Conservation (phyloP, 2,113 vertebrate species). For the Leucoraja erinaceus region DNA sequence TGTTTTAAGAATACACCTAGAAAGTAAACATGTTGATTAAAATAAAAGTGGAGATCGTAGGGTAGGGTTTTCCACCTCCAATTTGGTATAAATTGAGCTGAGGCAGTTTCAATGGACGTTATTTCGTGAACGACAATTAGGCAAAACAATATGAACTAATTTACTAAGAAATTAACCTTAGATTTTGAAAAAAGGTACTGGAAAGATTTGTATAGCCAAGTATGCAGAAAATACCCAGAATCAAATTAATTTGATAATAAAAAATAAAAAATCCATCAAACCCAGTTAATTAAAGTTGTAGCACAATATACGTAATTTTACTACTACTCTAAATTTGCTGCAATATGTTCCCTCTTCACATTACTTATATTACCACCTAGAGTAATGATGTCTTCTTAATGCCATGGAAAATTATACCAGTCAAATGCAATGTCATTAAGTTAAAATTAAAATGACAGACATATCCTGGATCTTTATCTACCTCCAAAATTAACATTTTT, state of each 20-base stretch:
- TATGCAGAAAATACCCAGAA: neutral
- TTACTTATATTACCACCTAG: neutral
- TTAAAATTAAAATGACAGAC: neutral
- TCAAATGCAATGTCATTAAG: neutral
- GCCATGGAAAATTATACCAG: neutral
- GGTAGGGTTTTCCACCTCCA: neutral
- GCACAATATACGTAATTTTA: neutral
- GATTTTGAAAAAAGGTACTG: neutral
- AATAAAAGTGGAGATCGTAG: too few relatives aligned
- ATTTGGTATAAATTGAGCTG: neutral
- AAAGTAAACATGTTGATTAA: neutral
- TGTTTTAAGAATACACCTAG: neutral
- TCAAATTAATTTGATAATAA: neutral
- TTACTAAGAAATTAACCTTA: neutral
- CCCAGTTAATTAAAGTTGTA: neutral
- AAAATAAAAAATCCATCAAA: neutral
- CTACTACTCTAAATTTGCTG: neutral
- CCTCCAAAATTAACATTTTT: conserved; percentile 14
- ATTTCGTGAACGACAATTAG: neutral
- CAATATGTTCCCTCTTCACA: neutral
- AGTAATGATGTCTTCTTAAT: neutral
- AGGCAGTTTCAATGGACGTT: neutral
- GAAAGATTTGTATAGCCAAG: neutral
- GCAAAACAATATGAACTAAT: neutral
- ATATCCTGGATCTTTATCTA: neutral